Base-by-base conservation (phyloP, 2,888 invertebrate species). In the Linyphia triangularis region DNA sequence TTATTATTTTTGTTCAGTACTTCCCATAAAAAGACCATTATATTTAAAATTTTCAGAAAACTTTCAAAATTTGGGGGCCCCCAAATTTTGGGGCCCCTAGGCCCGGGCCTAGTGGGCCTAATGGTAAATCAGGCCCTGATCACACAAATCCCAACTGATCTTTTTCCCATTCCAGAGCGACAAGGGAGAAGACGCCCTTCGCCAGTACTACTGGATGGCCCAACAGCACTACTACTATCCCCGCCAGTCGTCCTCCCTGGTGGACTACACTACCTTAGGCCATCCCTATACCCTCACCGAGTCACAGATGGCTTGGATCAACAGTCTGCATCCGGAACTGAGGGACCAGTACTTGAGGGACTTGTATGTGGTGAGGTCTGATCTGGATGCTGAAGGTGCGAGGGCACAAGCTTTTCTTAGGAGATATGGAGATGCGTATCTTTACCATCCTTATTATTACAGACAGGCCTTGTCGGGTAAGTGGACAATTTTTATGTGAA, bases 291-390 rank as follows among this genome's bases (percentile, higher is more conserved):
- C 73, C 5, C 37, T 89, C 2, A 84, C 63, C 10, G 84, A 89
- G 24, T 89, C 88, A 1, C 88, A 89, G 67, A 65, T 83, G 40
- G 78, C 78, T 9, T 89, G 89, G 89, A 85, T 89, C 40, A 85
- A 82, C 61, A 85, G 85, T 16, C 51, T 89, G 69, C 85, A 75
- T 28, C 85, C 89, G 0, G 89, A 89, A 3, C 30, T 85, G 6
- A 37, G 85, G 26, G 89, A 89, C 61, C 85, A 83, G 57, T 89
- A 89, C 77, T 28, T 89, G 4, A 81, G 37, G 43, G 89, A 89
- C 51, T 28, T 89, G 13, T 85, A 82, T 24, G 40, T 57, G 10
- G 9, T 78, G 37, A 33, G 89, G 26, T 57, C 85, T 1, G 82
- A 81, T 3, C 85, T 85, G 13, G 63, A 63, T 0, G 78, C 51